Percentiles rank a stretch among this genome's conserved stretches.
Conservation (phyloP, 1,140 invertebrate species). For the Watersipora subatra region DNA sequence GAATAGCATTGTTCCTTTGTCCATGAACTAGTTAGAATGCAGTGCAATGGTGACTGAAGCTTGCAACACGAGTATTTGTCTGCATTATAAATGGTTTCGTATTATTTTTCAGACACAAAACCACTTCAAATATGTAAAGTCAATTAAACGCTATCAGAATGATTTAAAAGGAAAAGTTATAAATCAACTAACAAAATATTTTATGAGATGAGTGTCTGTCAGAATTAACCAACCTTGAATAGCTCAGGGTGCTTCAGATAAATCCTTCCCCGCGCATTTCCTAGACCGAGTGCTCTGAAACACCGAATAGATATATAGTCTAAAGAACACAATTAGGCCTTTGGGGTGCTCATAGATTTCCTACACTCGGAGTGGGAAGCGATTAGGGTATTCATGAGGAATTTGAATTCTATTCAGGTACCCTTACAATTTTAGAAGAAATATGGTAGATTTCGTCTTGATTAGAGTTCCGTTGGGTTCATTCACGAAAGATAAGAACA, state of each 20-base stretch:
- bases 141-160: neutral
- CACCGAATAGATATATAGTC: slow-evolving; percentile 7
- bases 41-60: too few species aligned
- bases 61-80: neutral
- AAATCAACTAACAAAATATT: neutral
- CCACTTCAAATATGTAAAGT: neutral
- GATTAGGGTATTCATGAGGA: too few species aligned
- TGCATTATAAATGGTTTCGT: neutral
- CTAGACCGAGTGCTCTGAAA: slow-evolving; percentile 58
- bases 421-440: too few species aligned
- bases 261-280: slow-evolving; percentile 56
- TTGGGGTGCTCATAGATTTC: too few species aligned
- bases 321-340: neutral
- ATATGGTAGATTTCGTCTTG: too few species aligned
- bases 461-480: too few species aligned
- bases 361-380: too few species aligned
- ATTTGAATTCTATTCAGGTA: too few species aligned
- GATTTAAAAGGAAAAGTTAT: neutral
- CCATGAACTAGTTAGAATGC: too few species aligned
- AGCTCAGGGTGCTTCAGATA: slow-evolving; percentile 65
- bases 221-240: slow-evolving; percentile 47
- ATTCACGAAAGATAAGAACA: too few species aligned
- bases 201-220: too few species aligned
- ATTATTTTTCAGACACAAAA: neutral
- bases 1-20: too few species aligned